Conservation (phyloP, 2,113 vertebrate genomes). For the Anguilla japonica region DNA sequence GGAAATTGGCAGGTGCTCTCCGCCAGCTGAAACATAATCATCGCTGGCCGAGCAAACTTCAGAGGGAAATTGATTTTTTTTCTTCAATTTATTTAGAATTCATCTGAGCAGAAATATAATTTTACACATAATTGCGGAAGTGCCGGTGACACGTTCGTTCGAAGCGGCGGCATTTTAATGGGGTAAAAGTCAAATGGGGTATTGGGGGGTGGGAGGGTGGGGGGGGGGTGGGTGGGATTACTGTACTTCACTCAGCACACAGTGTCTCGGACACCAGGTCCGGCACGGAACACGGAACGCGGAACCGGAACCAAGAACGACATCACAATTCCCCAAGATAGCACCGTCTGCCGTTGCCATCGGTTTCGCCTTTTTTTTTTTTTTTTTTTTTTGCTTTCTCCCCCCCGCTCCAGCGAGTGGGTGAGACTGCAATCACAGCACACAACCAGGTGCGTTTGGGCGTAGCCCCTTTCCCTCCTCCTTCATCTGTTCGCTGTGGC, state of each 20-base stretch:
- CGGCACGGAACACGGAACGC: no score
- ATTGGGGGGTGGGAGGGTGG: background rate
- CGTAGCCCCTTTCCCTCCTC: background rate
- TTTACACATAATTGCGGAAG: slow-evolving; percentile 25
- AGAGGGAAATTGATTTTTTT: slow-evolving; percentile 30
- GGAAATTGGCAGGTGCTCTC: slow-evolving; percentile 20
- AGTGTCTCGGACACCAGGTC: no score
- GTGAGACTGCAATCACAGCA: background rate
- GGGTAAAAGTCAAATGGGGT: no score
- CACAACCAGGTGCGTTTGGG: background rate
- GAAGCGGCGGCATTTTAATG: background rate
- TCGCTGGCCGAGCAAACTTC: slow-evolving; percentile 9
- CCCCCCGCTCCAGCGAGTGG: background rate
- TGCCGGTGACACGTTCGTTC: slow-evolving; percentile 3
- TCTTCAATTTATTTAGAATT: slow-evolving; percentile 27
- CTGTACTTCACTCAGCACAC: no score
- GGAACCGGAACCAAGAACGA: background rate
- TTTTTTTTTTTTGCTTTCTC: no score
- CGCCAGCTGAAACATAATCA: slow-evolving; percentile 30
- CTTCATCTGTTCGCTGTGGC: background rate
- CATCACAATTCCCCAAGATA: background rate
- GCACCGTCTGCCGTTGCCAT: no score
- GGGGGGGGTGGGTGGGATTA: background rate
- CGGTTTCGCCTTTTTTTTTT: no score
- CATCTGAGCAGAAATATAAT: slow-evolving; percentile 30